These are phyloP conservation scores for Candidula unifasciata DNA, from an alignment of 2,888 invertebrate species.

Conservation along the genomic window DNA sequence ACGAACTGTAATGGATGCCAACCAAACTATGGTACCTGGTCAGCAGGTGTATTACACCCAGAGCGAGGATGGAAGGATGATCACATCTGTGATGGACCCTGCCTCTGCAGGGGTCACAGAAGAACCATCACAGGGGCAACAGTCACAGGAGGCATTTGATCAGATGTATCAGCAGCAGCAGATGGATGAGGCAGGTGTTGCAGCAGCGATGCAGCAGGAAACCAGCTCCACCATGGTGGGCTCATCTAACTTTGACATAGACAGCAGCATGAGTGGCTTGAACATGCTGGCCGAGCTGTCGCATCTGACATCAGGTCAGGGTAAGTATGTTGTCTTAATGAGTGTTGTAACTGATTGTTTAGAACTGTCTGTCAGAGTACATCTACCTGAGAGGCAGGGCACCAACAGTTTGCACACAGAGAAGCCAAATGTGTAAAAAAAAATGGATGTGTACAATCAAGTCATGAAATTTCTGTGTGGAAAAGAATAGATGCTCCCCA, in stretches of 20 bases:
- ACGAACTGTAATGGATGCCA: constrained; percentile 51
- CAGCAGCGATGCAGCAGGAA: constrained; percentile 5
- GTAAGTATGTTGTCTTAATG: constrained; percentile 15
- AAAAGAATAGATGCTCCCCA: no score
- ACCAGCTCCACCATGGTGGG: background rate
- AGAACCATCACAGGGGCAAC: constrained; percentile 23
- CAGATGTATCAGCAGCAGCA: constrained; percentile 29
- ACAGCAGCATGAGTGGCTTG: constrained; percentile 50
- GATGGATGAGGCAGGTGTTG: background rate
- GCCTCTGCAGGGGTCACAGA: constrained; percentile 36
- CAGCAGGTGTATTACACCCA: constrained; percentile 53
- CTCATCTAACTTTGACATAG: constrained; percentile 34
- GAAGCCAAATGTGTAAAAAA: no score
- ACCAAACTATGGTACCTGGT: constrained; percentile 51
- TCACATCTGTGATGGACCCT: constrained; percentile 53
- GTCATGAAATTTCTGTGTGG: no score
- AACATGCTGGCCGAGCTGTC: constrained; percentile 52
- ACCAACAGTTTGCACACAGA: no score
- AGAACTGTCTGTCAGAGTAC: no score
- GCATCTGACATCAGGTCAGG: constrained; percentile 49
- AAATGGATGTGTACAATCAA: no score
- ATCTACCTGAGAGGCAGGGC: no score
- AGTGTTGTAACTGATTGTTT: no score
- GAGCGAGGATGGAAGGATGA: constrained; percentile 51
- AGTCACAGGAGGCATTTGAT: constrained; percentile 20